Conservation (phyloP, 1,140 invertebrate species). For the Lethrus apterus region DNA sequence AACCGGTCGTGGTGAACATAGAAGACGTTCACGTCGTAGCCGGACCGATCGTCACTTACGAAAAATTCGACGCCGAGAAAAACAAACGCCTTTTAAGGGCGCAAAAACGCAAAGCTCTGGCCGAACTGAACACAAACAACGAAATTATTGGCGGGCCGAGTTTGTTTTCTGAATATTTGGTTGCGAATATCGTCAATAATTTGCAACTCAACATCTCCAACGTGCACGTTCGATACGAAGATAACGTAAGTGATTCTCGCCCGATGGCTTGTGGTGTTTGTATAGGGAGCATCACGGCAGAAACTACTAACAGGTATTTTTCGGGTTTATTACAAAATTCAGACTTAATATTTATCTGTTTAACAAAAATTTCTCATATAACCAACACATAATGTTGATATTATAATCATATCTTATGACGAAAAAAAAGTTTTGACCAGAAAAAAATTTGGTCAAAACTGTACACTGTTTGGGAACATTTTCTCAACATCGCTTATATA, state of each 20-base stretch:
- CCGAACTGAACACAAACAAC: constrained; percentile 46
- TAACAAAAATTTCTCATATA: no score
- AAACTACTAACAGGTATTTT: constrained; percentile 76
- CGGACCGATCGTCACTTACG: constrained; percentile 60
- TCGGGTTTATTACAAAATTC: constrained; percentile 65
- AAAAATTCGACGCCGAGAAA: constrained; percentile 65
- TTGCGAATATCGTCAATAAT: constrained; percentile 70
- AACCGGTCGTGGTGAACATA: constrained; percentile 59
- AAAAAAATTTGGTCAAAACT: no score
- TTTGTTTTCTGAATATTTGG: constrained; percentile 63
- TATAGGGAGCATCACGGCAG: constrained; percentile 67
- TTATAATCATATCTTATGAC: no score
- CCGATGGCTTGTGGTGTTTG: constrained; percentile 71
- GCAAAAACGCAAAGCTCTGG: constrained; percentile 56
- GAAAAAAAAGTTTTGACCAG: no score
- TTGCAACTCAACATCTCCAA: constrained; percentile 73
- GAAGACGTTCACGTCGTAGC: constrained; percentile 72
- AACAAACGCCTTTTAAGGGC: constrained; percentile 66
- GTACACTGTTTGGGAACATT: no score
- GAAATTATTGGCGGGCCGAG: constrained; percentile 45
- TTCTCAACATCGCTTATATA: no score
- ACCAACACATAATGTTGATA: no score
- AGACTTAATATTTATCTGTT: no score
- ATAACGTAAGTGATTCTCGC: constrained; percentile 57
- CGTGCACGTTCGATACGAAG: constrained; percentile 78